Evolutionary conservation across 1,140 invertebrate species (phyloP).

Genomic region (Bombus huntii): DNA sequence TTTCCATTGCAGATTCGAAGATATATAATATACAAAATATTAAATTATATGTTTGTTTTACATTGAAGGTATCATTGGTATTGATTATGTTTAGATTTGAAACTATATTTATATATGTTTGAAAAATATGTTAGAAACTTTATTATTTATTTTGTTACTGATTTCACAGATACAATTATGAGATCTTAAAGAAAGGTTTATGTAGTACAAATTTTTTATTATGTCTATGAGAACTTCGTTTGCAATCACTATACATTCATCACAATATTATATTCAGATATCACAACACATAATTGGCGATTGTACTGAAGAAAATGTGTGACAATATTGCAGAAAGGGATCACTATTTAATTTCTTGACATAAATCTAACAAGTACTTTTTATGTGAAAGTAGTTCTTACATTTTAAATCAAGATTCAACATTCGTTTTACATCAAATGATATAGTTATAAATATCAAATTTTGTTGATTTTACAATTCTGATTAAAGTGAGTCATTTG

Average conservation of each 20-base stretch:
- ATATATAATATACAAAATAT: conserved; percentile 1
- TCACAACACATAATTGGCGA: conserved; percentile 12
- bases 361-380: conserved; percentile 2
- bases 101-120: conserved; percentile 53
- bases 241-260: conserved; percentile 24
- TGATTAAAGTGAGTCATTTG: background rate
- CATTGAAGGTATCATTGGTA: conserved; percentile 20
- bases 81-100: conserved; percentile 45
- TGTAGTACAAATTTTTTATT: conserved; percentile 36
- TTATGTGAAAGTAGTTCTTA: conserved; percentile 7
- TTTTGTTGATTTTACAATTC: conserved; percentile 16
- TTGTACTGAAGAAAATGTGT: conserved; percentile 12
- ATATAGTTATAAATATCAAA: conserved; percentile 14
- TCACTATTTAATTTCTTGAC: conserved; percentile 36
- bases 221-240: conserved; percentile 24
- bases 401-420: background rate
- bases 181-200: conserved; percentile 33
- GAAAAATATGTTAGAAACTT: conserved; percentile 32
- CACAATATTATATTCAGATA: background rate
- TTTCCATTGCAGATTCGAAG: conserved; percentile 22
- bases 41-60: conserved; percentile 15
- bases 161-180: conserved; percentile 36
- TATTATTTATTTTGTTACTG: conserved; percentile 58
- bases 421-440: background rate
- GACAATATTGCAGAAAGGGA: conserved; percentile 50